phyloP scores from a whole-genome alignment of 2,888 invertebrate genomes.

The Drosophila atroscutellata region DNA sequence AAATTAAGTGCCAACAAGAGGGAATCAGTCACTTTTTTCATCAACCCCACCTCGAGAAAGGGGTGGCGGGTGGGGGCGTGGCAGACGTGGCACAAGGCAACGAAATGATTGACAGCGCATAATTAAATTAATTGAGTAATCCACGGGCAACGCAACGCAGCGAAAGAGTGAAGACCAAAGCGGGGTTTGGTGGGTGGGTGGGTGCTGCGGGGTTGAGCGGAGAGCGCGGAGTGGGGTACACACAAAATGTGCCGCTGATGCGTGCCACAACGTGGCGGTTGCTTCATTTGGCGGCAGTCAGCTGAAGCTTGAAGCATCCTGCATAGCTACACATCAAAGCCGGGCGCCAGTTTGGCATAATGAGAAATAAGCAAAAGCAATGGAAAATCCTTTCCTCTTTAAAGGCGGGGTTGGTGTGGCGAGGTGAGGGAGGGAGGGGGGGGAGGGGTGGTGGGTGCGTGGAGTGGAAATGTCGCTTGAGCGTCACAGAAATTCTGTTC shows the following conservation, averaged over 20 bases:
- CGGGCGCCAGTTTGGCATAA: slow-evolving; percentile 52
- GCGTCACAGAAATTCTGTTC: slow-evolving; percentile 40
- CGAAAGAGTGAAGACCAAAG: slow-evolving; percentile 22
- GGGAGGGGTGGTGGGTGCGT: background rate
- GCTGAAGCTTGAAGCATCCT: slow-evolving; percentile 10
- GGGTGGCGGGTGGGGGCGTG: background rate
- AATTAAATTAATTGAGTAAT: slow-evolving; percentile 86
- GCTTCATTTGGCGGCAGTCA: slow-evolving; percentile 49
- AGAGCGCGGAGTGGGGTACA: slow-evolving; percentile 10
- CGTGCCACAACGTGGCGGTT: slow-evolving; percentile 69
- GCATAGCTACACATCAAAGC: slow-evolving; percentile 34
- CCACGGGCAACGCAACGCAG: slow-evolving; percentile 74
- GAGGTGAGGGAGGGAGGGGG: background rate
- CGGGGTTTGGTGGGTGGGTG: no score
- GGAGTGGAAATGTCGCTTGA: slow-evolving; percentile 52
- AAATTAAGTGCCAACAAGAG: slow-evolving; percentile 82
- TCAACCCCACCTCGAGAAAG: slow-evolving; percentile 11
- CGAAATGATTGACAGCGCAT: slow-evolving; percentile 86
- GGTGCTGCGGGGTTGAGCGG: background rate
- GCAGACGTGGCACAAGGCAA: slow-evolving; percentile 59
- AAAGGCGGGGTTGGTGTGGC: background rate
- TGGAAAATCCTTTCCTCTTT: slow-evolving; percentile 11
- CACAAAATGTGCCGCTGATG: slow-evolving; percentile 62
- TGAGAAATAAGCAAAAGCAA: slow-evolving; percentile 68
- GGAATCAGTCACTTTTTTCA: slow-evolving; percentile 69